Base-by-base conservation (phyloP, 2,113 vertebrate species). In the Protomyctophum bolini region DNA sequence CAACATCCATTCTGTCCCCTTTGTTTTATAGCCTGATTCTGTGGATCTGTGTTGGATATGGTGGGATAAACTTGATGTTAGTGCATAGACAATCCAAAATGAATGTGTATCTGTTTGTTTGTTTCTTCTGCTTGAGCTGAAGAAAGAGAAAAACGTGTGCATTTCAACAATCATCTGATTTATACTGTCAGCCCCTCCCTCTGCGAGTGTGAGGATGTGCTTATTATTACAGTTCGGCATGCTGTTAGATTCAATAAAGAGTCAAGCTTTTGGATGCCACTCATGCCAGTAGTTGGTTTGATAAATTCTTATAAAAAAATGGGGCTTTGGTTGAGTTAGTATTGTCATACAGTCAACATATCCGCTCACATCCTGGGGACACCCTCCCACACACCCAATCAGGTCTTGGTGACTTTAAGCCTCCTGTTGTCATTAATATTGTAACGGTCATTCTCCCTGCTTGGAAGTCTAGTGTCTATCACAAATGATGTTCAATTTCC, bases 401-500 rank as follows among this genome's bases (percentile, higher is more conserved):
- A 70, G 79, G 66, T 58, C 75, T 45, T 63, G 65, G 80, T 81
- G 86, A 87, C 84, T 80, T 86, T 72, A 87, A 60, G 56, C 72
- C 68, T 80, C 79, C 76, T 68, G 29, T 66, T 70, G 68, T 80
- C 84, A 89, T 84, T 87, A 83, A 83, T 82, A 86, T 58, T 83
- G 84, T 86, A 85, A 85, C 86, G 87, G 86, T 82, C 56, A 83
- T 85, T 82, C 83, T 66, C 74, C 10, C 73, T 47, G 50, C 81
- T 76, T 75, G 71, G 68, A 71, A 64, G 65, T 80, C 54, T 8
- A n/a, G 33, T 78, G 76, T 89, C 84, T 68, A 69, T 88, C 72
- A 79, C 66, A 55, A 46, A 59, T 75, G 55, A 58, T 60, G 66
- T 81, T 87, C 79, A 78, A 79, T 85, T 88, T 83, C 70, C 80